These are phyloP conservation scores for Nephrotoma appendiculata DNA, from an alignment of 2,888 invertebrate genomes.

Conservation along the genomic window DNA sequence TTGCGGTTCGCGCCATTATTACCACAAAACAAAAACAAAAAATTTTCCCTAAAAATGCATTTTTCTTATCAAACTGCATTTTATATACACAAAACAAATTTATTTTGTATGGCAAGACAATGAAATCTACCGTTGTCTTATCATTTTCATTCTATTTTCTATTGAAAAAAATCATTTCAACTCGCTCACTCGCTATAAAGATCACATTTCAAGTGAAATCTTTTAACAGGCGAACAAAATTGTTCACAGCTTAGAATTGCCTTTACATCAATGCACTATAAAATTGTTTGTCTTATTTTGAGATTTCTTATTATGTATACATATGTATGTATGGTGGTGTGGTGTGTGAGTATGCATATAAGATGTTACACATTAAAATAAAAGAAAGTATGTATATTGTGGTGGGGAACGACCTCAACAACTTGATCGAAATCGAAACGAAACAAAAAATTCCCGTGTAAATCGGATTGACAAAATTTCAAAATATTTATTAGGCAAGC, in stretches of 20 bases:
- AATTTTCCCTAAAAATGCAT: slow-evolving; percentile 1
- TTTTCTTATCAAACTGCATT: slow-evolving; percentile 1
- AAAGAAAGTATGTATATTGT: no score
- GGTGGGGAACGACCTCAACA: no score
- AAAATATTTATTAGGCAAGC: not conserved
- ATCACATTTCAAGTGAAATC: slow-evolving; percentile 4
- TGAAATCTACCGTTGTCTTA: not conserved
- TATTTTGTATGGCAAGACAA: not conserved
- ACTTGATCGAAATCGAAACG: no score
- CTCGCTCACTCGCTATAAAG: not conserved
- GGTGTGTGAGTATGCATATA: no score
- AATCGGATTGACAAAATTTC: not conserved
- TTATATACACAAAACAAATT: not conserved
- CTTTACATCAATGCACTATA: no score
- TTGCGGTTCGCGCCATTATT: not conserved
- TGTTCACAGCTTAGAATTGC: not conserved
- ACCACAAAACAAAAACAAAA: not conserved
- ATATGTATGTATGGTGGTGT: no score
- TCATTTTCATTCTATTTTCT: slow-evolving; percentile 4
- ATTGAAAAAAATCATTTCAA: slow-evolving; percentile 1
- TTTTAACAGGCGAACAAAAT: not conserved
- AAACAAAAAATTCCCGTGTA: not conserved
- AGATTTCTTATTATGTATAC: no score
- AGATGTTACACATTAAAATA: no score
- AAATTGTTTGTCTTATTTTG: no score